Conservation (phyloP, 92 coral and sea anemone genomes). For the Porites divaricata region DNA sequence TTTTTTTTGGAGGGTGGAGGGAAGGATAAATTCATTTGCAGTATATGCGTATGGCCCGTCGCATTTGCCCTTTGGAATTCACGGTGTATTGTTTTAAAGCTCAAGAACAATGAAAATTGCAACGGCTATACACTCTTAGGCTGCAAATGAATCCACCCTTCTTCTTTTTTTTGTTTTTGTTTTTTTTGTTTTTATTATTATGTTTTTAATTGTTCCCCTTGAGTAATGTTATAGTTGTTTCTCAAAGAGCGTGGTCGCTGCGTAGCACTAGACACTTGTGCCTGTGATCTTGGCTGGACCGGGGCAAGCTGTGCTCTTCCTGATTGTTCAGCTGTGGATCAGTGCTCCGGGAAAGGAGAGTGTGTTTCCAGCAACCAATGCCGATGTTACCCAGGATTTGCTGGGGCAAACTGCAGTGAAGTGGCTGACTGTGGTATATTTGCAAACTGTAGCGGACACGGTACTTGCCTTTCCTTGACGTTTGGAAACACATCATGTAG, state of each 20-base stretch:
- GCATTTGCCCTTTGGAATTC: too few relatives aligned
- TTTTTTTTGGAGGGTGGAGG: too few relatives aligned
- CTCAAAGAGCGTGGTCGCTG: conserved; percentile 64
- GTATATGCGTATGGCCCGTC: too few relatives aligned
- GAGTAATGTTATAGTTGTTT: neutral
- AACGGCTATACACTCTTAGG: too few relatives aligned
- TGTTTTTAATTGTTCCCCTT: too few relatives aligned
- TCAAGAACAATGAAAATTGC: too few relatives aligned
- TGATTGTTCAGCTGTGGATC: conserved; percentile 62
- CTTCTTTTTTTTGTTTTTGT: too few relatives aligned
- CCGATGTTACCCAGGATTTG: conserved; percentile 68
- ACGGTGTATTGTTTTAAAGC: too few relatives aligned
- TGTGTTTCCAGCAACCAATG: conserved; percentile 66
- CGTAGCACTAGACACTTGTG: conserved; percentile 54
- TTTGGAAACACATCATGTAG: conserved; percentile 51
- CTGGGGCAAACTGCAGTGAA: conserved; percentile 54
- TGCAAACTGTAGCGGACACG: conserved; percentile 64
- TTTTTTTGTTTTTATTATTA: too few relatives aligned
- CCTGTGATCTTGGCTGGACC: conserved; percentile 65
- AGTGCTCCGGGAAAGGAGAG: conserved; percentile 64
- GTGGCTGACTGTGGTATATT: conserved; percentile 53
- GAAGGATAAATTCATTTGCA: too few relatives aligned
- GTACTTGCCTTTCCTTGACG: conserved; percentile 44
- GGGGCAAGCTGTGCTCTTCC: conserved; percentile 71
- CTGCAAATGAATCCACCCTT: too few relatives aligned